These are phyloP conservation scores for Drosophila limbata DNA, from an alignment of 2,888 invertebrate genomes.

Conservation along the genomic window DNA sequence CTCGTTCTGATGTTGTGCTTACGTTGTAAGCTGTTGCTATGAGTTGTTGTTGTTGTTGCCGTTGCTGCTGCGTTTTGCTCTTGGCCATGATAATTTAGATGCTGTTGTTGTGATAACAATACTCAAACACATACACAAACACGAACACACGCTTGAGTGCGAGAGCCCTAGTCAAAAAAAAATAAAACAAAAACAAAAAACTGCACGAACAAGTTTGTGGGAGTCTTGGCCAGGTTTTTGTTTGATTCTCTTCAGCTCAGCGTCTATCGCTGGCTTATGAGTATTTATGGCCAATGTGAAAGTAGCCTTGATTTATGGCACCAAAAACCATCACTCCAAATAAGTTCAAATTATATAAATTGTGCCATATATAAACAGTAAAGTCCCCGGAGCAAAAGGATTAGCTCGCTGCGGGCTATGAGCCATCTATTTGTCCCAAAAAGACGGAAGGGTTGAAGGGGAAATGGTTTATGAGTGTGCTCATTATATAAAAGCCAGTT, in stretches of 20 bases:
- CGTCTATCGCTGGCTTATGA: constrained; percentile 32
- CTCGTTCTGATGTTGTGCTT: constrained; percentile 69
- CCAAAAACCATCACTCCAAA: constrained; percentile 55
- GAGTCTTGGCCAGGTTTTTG: constrained; percentile 30
- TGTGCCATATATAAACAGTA: constrained; percentile 52
- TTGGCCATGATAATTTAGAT: constrained; percentile 72
- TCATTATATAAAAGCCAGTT: neutral
- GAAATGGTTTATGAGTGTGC: neutral
- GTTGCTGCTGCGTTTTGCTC: constrained; percentile 52
- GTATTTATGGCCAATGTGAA: constrained; percentile 57
- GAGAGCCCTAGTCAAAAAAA: constrained; percentile 26
- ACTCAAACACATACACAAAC: constrained; percentile 23
- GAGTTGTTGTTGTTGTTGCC: constrained; percentile 33
- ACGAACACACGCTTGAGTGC: constrained; percentile 17
- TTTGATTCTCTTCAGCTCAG: constrained; percentile 16
- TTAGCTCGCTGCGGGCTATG: constrained; percentile 36
- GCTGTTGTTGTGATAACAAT: constrained; percentile 72
- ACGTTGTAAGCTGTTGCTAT: constrained; percentile 71
- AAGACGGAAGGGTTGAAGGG: constrained; percentile 4
- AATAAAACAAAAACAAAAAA: constrained; percentile 11
- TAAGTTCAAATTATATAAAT: constrained; percentile 75
- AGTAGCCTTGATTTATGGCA: constrained; percentile 72
- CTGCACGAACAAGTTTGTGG: constrained; percentile 67
- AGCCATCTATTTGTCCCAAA: constrained; percentile 34
- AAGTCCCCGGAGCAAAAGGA: constrained; percentile 29